Percentiles rank a stretch among this genome's conserved stretches.
These are phyloP conservation scores for Crossaster papposus DNA, from an alignment of 53 echinoderm and acorn worm genomes.

Conservation along the genomic window DNA sequence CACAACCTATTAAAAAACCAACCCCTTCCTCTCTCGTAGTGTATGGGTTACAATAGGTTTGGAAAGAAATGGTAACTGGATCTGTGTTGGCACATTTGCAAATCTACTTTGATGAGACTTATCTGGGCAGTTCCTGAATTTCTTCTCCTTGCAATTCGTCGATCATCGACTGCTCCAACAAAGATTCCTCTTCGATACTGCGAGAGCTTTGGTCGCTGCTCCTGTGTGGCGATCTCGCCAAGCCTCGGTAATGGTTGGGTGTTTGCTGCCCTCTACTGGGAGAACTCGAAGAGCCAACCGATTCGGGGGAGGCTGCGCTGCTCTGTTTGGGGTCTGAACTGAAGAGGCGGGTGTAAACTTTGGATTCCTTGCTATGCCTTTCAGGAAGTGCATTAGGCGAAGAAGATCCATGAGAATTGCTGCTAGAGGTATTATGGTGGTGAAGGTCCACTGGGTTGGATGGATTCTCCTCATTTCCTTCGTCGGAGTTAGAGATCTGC, in stretches of 20 bases:
- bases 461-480: background rate
- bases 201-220: constrained; percentile 18
- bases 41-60: too few relatives aligned
- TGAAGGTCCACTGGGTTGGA: background rate
- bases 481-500: background rate
- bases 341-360: constrained; percentile 32
- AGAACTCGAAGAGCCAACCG: background rate
- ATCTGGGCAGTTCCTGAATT: background rate
- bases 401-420: background rate
- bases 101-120: background rate
- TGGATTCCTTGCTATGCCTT: background rate
- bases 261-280: constrained; percentile 53
- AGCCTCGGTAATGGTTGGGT: background rate
- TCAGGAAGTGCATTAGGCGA: background rate
- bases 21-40: too few relatives aligned
- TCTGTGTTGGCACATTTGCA: background rate
- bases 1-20: too few relatives aligned
- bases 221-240: constrained; percentile 28
- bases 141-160: constrained; percentile 36
- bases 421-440: background rate
- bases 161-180: constrained; percentile 23
- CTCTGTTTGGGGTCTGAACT: background rate
- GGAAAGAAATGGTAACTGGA: too few relatives aligned
- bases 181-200: constrained; percentile 41
- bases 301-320: background rate